These are phyloP conservation scores for Eclectus roratus DNA, from an alignment of 2,113 vertebrate species.

Conservation along the genomic window DNA sequence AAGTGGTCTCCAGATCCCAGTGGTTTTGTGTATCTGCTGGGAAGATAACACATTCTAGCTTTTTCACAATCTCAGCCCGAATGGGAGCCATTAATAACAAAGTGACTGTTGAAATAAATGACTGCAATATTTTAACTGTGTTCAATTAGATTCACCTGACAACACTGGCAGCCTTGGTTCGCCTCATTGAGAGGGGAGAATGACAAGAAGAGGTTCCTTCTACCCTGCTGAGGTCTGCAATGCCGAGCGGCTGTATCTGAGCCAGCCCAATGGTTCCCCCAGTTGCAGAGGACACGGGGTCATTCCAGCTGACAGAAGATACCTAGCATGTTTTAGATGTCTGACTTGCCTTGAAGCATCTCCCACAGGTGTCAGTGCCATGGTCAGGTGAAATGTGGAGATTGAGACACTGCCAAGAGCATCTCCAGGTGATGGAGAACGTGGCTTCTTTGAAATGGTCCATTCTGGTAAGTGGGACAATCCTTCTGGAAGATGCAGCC, in stretches of 20 bases:
- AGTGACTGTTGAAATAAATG: not conserved
- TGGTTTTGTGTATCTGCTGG: not conserved
- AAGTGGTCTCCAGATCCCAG: not conserved
- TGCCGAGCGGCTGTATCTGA: not conserved
- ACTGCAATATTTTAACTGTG: not conserved
- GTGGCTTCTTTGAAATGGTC: not conserved
- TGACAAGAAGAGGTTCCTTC: not conserved
- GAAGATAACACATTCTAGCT: not conserved
- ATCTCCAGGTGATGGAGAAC: not conserved
- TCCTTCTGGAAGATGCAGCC: not conserved
- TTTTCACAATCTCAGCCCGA: not conserved
- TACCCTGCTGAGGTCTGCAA: fast-evolving
- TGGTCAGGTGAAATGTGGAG: fast-evolving
- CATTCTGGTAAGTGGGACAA: not conserved
- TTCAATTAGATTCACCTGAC: not conserved
- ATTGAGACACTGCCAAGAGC: not conserved
- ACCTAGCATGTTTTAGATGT: not conserved
- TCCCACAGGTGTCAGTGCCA: not conserved
- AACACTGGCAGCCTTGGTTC: not conserved
- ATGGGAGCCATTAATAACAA: not conserved
- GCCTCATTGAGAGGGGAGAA: not conserved
- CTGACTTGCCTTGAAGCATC: not conserved
- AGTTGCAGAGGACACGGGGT: not conserved
- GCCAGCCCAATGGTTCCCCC: not conserved
- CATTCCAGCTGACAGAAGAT: not conserved